Percentiles rank a stretch among this genome's conserved stretches.
Conservation (phyloP, 2,113 vertebrate genomes). For the Syngnathoides biaculeatus region DNA sequence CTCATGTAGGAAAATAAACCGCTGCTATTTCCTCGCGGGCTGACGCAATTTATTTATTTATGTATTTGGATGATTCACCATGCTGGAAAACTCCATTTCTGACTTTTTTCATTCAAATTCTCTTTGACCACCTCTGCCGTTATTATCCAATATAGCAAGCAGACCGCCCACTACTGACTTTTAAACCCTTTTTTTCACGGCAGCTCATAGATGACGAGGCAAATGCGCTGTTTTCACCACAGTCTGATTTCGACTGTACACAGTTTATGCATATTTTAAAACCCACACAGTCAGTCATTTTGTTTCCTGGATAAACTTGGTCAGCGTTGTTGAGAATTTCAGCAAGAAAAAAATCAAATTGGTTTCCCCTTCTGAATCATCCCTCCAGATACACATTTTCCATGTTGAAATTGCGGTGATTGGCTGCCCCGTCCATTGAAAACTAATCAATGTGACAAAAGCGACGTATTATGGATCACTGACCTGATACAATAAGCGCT, state of each 20-base stretch:
- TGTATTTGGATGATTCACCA: slow-evolving; percentile 8
- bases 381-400: not conserved
- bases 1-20: slow-evolving; percentile 15
- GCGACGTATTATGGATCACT: no score
- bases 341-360: not conserved
- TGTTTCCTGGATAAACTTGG: slow-evolving; percentile 7
- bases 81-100: slow-evolving; percentile 25
- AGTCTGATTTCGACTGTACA: slow-evolving; percentile 35
- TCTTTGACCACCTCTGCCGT: slow-evolving; percentile 24
- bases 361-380: not conserved
- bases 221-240: slow-evolving; percentile 29
- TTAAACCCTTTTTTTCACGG: slow-evolving; percentile 16
- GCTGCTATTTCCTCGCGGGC: not conserved
- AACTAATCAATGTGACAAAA: no score
- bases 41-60: not conserved
- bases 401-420: not conserved
- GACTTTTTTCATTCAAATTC: slow-evolving; percentile 31
- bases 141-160: slow-evolving; percentile 29
- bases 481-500: no score
- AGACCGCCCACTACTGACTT: slow-evolving; percentile 51
- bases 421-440: no score
- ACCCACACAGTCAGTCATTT: slow-evolving; percentile 35
- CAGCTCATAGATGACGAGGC: slow-evolving; percentile 11
- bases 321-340: slow-evolving; percentile 14
- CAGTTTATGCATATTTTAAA: slow-evolving; percentile 42